Evolutionary conservation across 2,797 vertebrate species (phyloP).

Genomic region (Enteromius unitaeniatus): DNA sequence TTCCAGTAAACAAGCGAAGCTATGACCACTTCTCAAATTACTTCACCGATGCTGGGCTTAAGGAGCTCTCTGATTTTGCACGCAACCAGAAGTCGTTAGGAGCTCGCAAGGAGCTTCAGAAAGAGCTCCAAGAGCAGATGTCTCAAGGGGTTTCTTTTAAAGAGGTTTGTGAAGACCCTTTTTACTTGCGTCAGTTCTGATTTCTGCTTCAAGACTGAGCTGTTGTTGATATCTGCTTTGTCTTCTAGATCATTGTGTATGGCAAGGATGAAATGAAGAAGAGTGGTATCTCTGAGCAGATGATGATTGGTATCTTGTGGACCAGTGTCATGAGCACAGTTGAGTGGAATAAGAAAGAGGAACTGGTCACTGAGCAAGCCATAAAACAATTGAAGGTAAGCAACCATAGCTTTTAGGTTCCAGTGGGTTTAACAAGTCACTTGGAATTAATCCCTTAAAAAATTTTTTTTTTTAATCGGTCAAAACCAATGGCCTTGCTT

Average conservation of each 20-base stretch:
- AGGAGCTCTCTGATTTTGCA: conserved; percentile 94
- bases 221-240: neutral
- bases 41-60: conserved; percentile 94
- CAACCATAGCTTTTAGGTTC: neutral
- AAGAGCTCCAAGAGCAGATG: conserved; percentile 95
- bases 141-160: conserved; percentile 52
- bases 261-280: conserved; percentile 94
- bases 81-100: conserved; percentile 94
- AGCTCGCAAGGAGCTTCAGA: conserved; percentile 93
- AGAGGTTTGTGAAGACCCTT: neutral
- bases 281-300: conserved; percentile 89
- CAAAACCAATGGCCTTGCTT: neutral
- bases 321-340: conserved; percentile 93
- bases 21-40: conserved; percentile 97
- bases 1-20: conserved; percentile 96
- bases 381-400: conserved; percentile 98
- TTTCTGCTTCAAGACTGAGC: neutral
- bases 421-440: too few relatives aligned
- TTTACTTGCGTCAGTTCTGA: too few relatives aligned
- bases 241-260: conserved; percentile 85
- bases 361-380: conserved; percentile 97
- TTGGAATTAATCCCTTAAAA: too few relatives aligned
- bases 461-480: too few relatives aligned
- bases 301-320: conserved; percentile 92
- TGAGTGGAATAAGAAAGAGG: conserved; percentile 98